phyloP scores from a whole-genome alignment of 2,113 vertebrate genomes.

The Pseudorasbora parva region DNA sequence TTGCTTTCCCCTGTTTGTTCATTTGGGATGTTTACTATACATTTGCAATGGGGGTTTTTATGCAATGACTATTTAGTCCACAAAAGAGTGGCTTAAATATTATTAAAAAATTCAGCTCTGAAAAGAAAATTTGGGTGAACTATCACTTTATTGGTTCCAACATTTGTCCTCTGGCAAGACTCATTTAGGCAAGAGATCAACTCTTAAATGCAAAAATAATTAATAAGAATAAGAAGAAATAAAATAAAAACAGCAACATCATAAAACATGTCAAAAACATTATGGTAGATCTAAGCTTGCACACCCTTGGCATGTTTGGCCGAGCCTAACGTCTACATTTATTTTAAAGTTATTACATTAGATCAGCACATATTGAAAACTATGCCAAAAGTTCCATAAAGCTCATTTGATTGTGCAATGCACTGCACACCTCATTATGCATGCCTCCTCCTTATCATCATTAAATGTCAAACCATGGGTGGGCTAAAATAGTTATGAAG shows the following conservation, averaged over 20 bases:
- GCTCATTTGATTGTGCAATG: not conserved
- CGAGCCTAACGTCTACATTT: not conserved
- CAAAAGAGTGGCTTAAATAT: not conserved
- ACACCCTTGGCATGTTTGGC: not conserved
- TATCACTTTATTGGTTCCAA: constrained; percentile 3
- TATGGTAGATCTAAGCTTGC: not conserved
- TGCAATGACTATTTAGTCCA: not conserved
- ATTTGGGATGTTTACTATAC: not conserved
- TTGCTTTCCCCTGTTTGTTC: not conserved
- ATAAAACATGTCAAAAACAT: not conserved
- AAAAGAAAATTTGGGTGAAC: not conserved
- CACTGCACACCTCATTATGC: not conserved
- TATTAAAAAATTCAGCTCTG: not conserved
- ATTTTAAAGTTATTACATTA: not conserved
- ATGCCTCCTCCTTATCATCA: constrained; percentile 19
- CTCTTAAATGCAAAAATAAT: not conserved
- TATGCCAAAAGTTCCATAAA: not conserved
- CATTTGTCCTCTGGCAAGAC: not conserved
- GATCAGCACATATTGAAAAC: not conserved
- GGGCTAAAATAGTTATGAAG: not conserved
- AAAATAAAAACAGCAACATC: not conserved
- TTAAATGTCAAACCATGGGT: constrained; percentile 15
- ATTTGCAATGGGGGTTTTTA: not conserved
- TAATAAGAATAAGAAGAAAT: not conserved
- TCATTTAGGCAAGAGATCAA: constrained; percentile 6